Evolutionary conservation across 2,113 vertebrate species (phyloP), one percentile per base, ranked within the genome.

Genomic region (Elachura formosa): DNA sequence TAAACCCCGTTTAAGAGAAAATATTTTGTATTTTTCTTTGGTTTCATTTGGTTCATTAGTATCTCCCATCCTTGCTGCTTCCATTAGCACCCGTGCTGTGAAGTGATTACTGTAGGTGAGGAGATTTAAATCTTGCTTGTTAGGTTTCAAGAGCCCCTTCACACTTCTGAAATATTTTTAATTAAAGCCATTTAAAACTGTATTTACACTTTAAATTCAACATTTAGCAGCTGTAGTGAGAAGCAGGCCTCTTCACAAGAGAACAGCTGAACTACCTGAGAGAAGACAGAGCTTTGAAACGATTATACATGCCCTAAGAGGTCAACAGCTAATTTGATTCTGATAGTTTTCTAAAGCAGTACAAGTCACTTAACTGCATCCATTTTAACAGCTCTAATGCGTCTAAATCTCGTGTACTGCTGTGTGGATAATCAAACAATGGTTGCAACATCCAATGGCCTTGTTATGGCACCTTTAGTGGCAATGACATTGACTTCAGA

Each of bases 131-230:
- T 89, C 79, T 75, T 62, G 8, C 63, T 74, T 93, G 89, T 89
- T 92, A 79, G 38, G 29, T 82, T 93, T 96, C 72, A 62, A 95
- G 49, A 82, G 89, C 62, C 69, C 29, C 55, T 46, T 84, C 36
- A 51, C 83, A 89, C 90, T 94, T 87, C 40, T 61, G 49, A 81
- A 82, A 82, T 69, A 29, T 78, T 91, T 94, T 95, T 73, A 94
- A 89, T 84, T 96, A 84, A 87, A 89, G 14, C 13, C 14, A 45
- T 46, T 90, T 63, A 54, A 90, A 94, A 52, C 49, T 63, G 36
- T 83, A 54, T 96, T 94, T 92, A 87, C 66, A 85, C 59, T 91
- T 79, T 59, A 69, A 91, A 77, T 95, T 78, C 40, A 72, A 29
- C 28, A n/a, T 13, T 87, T 84, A 72, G 69, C 43, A 80, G 59